Percentiles rank a stretch among this genome's conserved stretches.
Conservation (phyloP, 1,140 invertebrate species). For the Drosophila azteca region DNA sequence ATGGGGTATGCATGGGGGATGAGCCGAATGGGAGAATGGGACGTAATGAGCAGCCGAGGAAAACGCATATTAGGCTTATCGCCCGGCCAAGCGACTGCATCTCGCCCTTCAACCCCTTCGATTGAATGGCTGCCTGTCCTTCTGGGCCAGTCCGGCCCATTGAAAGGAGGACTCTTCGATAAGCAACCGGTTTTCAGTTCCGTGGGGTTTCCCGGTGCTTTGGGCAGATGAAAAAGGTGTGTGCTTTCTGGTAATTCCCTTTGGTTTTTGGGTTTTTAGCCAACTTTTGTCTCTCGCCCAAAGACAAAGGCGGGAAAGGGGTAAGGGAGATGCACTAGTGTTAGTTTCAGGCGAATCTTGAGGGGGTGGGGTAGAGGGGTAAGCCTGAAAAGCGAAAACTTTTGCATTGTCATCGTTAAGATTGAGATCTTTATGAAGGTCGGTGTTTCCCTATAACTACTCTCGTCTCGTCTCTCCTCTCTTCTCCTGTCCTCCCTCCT, state of each 20-base stretch:
- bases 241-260: slow-evolving; percentile 21
- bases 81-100: slow-evolving; percentile 50
- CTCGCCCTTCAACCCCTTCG: slow-evolving; percentile 48
- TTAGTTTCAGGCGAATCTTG: slow-evolving; percentile 31
- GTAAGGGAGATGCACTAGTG: background rate
- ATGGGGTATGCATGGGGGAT: background rate
- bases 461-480: too few relatives aligned
- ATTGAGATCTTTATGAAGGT: slow-evolving; percentile 81
- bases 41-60: slow-evolving; percentile 75
- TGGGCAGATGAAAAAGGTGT: slow-evolving; percentile 14
- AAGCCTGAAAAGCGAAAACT: slow-evolving; percentile 41
- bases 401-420: slow-evolving; percentile 82
- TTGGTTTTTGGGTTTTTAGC: slow-evolving; percentile 63
- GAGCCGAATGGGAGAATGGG: slow-evolving; percentile 1
- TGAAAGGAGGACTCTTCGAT: slow-evolving; percentile 70
- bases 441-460: slow-evolving; percentile 24
- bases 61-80: slow-evolving; percentile 76
- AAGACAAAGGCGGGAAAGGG: slow-evolving; percentile 56
- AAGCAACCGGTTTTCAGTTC: slow-evolving; percentile 49
- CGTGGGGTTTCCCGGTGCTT: too few relatives aligned
- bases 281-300: slow-evolving; percentile 7
- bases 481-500: background rate
- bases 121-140: background rate
- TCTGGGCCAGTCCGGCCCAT: slow-evolving; percentile 30
- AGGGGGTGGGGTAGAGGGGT: slow-evolving; percentile 18